Conservation (phyloP, 2,888 invertebrate species). For the Monoplex corrugatus region DNA sequence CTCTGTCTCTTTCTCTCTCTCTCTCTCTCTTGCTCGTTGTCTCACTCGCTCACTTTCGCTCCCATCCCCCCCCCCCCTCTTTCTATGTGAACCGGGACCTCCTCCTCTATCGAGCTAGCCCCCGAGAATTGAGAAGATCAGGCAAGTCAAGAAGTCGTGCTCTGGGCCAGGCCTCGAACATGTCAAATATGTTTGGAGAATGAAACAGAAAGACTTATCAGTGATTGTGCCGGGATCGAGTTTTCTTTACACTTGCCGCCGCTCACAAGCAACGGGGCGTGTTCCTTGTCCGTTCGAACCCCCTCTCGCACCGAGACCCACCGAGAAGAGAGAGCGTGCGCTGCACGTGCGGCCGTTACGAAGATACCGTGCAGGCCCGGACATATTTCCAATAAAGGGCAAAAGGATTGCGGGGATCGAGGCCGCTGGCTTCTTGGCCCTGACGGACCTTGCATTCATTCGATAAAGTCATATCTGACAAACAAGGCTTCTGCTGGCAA, state of each 20-base stretch:
- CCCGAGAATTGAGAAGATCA: too few species aligned
- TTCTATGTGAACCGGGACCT: too few species aligned
- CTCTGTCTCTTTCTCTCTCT: background rate
- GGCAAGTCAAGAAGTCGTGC: constrained; percentile 27
- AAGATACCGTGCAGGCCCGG: constrained; percentile 14
- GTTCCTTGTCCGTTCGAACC: background rate
- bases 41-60: too few species aligned
- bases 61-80: too few species aligned
- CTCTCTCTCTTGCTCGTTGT: background rate
- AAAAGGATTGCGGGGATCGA: constrained; percentile 23
- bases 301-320: background rate
- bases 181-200: constrained; percentile 32
- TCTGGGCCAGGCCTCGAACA: background rate
- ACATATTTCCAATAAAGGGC: constrained; percentile 35
- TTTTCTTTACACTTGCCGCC: constrained; percentile 24
- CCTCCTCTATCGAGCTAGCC: too few species aligned
- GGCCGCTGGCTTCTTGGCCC: constrained; percentile 22
- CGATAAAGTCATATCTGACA: constrained; percentile 45
- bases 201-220: constrained; percentile 50
- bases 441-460: background rate
- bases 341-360: constrained; percentile 30
- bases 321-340: constrained; percentile 14
- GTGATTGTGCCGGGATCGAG: constrained; percentile 27
- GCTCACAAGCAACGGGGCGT: background rate
- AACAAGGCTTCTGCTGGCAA: constrained; percentile 28